A percentile compares a stretch with the other conserved stretches of the same genome.
Conservation (phyloP, 2,113 vertebrate genomes). For the Microcebus jonahi region DNA sequence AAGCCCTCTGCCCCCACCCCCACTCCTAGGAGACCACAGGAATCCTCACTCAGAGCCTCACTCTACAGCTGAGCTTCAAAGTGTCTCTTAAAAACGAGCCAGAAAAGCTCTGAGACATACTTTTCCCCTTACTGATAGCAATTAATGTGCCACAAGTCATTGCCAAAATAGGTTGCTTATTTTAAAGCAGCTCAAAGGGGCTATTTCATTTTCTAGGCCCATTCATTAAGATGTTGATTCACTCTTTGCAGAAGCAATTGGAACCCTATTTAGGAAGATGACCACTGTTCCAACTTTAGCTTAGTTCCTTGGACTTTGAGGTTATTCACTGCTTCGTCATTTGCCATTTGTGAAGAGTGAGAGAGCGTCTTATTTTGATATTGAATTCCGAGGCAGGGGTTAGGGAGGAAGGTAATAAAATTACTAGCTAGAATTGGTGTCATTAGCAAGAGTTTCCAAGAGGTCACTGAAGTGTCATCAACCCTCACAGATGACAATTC, state of each 20-base stretch:
- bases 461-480: conserved; percentile 87
- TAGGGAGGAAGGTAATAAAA: neutral
- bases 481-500: conserved; percentile 83
- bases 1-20: neutral
- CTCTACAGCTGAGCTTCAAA: conserved; percentile 64
- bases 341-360: conserved; percentile 72
- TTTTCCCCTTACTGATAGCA: conserved; percentile 80
- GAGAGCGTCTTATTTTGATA: conserved; percentile 80
- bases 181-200: conserved; percentile 80
- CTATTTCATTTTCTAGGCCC: conserved; percentile 84
- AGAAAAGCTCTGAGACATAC: conserved; percentile 74
- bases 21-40: neutral
- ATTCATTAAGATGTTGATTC: conserved; percentile 87
- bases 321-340: conserved; percentile 81
- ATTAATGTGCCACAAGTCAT: conserved; percentile 79
- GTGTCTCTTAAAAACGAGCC: conserved; percentile 68
- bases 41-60: neutral
- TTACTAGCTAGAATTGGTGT: conserved; percentile 75
- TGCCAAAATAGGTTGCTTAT: conserved; percentile 82
- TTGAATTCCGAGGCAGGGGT: conserved; percentile 68
- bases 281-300: conserved; percentile 76
- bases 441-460: conserved; percentile 81
- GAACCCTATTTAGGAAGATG: conserved; percentile 75
- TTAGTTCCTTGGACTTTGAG: conserved; percentile 80
- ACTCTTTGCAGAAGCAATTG: conserved; percentile 68